Conservation (phyloP, 2,797 vertebrate species). For the Enteromius viviparus region DNA sequence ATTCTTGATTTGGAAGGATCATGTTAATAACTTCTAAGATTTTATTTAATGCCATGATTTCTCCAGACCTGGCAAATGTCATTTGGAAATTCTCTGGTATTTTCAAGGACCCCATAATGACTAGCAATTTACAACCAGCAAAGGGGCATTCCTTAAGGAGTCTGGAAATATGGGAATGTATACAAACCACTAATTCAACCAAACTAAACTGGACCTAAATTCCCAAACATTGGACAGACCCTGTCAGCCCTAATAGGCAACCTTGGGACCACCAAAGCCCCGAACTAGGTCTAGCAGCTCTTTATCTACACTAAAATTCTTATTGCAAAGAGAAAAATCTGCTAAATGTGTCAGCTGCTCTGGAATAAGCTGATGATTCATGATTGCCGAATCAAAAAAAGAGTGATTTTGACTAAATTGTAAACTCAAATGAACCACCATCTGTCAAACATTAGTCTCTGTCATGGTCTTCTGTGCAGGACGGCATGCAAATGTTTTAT, state of each 20-base stretch:
- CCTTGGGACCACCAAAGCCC: not conserved
- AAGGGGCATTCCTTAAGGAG: not conserved
- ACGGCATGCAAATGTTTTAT: constrained; percentile 40
- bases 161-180: constrained; percentile 30
- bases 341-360: not conserved
- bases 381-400: constrained; percentile 26
- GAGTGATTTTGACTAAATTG: constrained; percentile 44
- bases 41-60: not conserved
- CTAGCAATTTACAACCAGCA: not conserved
- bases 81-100: not conserved
- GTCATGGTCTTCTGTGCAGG: constrained; percentile 38
- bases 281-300: not conserved
- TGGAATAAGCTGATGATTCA: constrained; percentile 29
- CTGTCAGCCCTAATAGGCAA: constrained; percentile 19
- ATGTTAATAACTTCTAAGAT: not conserved
- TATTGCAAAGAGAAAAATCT: not conserved
- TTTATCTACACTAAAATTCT: not conserved
- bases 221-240: constrained; percentile 36
- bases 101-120: not conserved
- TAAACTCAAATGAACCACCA: constrained; percentile 41
- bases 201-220: constrained; percentile 43
- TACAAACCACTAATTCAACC: constrained; percentile 44
- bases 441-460: constrained; percentile 59
- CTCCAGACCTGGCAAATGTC: not conserved
- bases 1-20: not conserved